Evolutionary conservation across 2,797 vertebrate species (phyloP).

Genomic region (Phalloptychus januarius): DNA sequence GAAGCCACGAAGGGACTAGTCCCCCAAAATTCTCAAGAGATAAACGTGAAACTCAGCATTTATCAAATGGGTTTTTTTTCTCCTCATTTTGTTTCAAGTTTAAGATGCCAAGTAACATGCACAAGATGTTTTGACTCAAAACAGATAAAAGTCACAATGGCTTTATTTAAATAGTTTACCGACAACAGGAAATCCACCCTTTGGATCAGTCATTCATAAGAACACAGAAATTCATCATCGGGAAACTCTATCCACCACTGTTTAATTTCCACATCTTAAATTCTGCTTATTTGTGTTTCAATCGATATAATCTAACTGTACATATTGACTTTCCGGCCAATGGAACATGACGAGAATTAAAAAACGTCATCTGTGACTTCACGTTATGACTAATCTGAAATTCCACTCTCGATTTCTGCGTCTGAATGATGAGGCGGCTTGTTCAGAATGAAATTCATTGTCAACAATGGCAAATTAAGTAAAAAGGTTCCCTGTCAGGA

Average conservation of each 20-base stretch:
- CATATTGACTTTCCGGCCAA: conserved; percentile 1
- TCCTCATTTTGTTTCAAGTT: not conserved
- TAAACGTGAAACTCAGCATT: not conserved
- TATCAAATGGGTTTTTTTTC: not conserved
- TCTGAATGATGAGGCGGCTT: conserved; percentile 8
- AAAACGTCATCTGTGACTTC: conserved; percentile 24
- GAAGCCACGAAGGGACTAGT: not conserved
- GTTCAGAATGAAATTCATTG: conserved; percentile 39
- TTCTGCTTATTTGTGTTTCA: not conserved
- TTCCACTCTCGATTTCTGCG: conserved; percentile 55
- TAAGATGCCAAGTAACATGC: not conserved
- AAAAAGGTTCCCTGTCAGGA: conserved; percentile 50
- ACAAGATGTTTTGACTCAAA: conserved; percentile 10
- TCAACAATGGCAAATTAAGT: conserved; percentile 39
- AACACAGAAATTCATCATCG: not conserved
- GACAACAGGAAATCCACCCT: conserved; percentile 2
- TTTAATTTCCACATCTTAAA: not conserved
- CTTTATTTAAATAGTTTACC: conserved; percentile 9
- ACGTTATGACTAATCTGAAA: conserved; percentile 61
- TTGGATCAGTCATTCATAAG: not conserved
- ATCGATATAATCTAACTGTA: conserved; percentile 5
- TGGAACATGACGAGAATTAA: conserved; percentile 19
- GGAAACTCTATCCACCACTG: not conserved
- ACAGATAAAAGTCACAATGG: conserved; percentile 18
- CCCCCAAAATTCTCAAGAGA: conserved; percentile 2